A percentile compares a stretch with the other conserved stretches of the same genome.
Conservation (phyloP, 1,140 invertebrate species). For the Zaprionus gabonicus region DNA sequence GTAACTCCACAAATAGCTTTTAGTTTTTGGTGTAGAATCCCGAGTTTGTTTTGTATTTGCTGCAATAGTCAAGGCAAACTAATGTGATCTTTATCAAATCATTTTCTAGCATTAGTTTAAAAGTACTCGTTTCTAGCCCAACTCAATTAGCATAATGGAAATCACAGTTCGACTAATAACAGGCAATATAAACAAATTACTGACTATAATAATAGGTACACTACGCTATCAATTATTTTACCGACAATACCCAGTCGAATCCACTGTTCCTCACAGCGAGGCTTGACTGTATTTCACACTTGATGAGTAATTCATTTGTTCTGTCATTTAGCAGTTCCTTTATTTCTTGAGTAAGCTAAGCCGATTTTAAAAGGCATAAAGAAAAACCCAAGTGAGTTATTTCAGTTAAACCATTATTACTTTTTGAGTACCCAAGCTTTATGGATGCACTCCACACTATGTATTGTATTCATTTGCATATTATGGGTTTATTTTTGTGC, state of each 20-base stretch:
- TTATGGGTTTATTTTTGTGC: background rate
- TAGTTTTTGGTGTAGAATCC: background rate
- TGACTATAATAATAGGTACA: background rate
- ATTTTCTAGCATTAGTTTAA: background rate
- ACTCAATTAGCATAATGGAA: background rate
- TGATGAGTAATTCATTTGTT: conserved; percentile 35
- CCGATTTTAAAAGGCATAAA: background rate
- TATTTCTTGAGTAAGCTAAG: conserved; percentile 8
- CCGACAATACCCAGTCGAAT: background rate
- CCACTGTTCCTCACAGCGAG: background rate
- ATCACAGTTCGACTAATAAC: background rate
- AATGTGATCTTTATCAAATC: conserved; percentile 15
- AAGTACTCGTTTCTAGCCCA: background rate
- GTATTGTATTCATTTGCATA: background rate
- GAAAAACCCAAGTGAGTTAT: conserved; percentile 6
- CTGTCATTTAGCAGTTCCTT: conserved; percentile 18
- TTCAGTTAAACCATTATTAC: background rate
- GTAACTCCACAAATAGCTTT: conserved; percentile 2
- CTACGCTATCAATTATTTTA: background rate
- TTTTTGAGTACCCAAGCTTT: conserved; percentile 14
- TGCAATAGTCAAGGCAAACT: conserved; percentile 12
- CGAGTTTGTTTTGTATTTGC: background rate
- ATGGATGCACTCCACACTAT: background rate
- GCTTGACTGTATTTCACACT: conserved; percentile 13
- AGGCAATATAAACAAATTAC: background rate